These are phyloP conservation scores for Clarias macrocephalus DNA, from an alignment of 2,113 vertebrate genomes.

Conservation along the genomic window DNA sequence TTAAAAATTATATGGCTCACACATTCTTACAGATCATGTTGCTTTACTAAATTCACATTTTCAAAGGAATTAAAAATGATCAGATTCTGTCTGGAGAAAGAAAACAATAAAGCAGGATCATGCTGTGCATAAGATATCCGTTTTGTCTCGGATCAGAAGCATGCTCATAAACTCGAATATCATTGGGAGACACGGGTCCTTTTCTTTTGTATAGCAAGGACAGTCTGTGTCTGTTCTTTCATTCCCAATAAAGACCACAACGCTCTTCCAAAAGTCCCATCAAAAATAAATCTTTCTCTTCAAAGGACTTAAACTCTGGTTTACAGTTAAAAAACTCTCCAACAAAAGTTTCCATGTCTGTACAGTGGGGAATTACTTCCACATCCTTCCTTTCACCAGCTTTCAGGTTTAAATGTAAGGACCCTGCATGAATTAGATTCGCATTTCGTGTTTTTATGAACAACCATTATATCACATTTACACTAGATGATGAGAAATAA, in stretches of 20 bases:
- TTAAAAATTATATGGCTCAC: neutral
- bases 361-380: neutral
- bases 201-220: conserved; percentile 14
- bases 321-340: conserved; percentile 16
- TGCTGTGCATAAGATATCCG: conserved; percentile 10
- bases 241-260: conserved; percentile 31
- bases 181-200: conserved; percentile 13
- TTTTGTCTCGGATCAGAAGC: conserved; percentile 19
- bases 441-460: neutral
- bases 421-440: neutral
- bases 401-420: neutral
- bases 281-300: conserved; percentile 17
- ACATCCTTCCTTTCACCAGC: neutral
- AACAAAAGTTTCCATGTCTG: conserved; percentile 29
- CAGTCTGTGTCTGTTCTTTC: conserved; percentile 34
- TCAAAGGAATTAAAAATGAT: neutral
- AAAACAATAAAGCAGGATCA: conserved; percentile 16
- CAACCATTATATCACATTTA: conserved; percentile 1
- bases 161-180: conserved; percentile 21
- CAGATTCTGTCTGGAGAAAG: conserved; percentile 3
- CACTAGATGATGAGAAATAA: conserved; percentile 9
- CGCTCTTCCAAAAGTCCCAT: neutral
- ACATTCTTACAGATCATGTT: neutral
- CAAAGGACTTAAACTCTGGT: neutral
- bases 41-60: neutral